Conservation (phyloP, 1,140 invertebrate genomes). For the Ceratosolen solmsi region DNA sequence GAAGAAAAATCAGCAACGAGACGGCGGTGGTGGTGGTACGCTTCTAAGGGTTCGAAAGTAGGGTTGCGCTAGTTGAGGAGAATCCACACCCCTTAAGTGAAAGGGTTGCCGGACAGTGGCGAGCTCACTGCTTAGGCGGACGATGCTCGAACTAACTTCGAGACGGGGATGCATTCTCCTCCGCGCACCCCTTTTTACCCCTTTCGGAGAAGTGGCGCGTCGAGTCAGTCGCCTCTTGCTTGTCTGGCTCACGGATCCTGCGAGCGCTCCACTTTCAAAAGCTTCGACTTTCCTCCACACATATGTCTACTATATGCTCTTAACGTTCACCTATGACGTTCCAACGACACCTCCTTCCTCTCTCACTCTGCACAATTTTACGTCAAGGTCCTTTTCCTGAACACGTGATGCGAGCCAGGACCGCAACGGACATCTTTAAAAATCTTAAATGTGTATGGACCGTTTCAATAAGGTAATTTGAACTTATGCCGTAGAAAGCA, state of each 20-base stretch:
- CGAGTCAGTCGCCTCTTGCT: slow-evolving; percentile 14
- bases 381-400: no score
- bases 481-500: no score
- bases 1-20: slow-evolving; percentile 50
- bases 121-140: slow-evolving; percentile 70
- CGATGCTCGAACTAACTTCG: slow-evolving; percentile 65
- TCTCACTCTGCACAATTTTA: no score
- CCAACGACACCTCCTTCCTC: no score
- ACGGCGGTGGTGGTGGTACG: slow-evolving; percentile 40
- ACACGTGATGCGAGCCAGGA: no score
- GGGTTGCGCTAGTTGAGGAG: slow-evolving; percentile 41
- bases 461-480: no score
- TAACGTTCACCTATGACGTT: no score
- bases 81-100: slow-evolving; percentile 21
- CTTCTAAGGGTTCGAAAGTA: slow-evolving; percentile 51
- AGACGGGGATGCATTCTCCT: slow-evolving; percentile 38
- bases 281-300: background rate
- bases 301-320: no score
- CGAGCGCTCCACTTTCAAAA: background rate
- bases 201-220: background rate
- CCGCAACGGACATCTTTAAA: no score
- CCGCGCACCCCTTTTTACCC: background rate
- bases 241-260: background rate
- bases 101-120: slow-evolving; percentile 73
- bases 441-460: no score